These are phyloP conservation scores for Rhopalosiphum padi DNA, from an alignment of 1,140 invertebrate genomes.

Conservation along the genomic window DNA sequence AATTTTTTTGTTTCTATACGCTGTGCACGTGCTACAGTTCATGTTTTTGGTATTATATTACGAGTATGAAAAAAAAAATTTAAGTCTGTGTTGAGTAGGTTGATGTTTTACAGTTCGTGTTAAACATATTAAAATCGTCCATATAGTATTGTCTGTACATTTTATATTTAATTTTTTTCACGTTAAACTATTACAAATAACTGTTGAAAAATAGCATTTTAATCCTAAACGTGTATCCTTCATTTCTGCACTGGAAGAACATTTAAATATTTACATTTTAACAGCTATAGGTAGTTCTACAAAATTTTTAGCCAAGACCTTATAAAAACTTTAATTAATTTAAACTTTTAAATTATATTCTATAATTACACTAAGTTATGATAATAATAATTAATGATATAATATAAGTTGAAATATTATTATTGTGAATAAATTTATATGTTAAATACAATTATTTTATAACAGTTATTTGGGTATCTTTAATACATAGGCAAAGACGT, in stretches of 20 bases:
- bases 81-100: neutral
- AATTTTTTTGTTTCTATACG: neutral
- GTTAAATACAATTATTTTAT: neutral
- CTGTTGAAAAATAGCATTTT: neutral
- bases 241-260: neutral
- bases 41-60: constrained; percentile 13
- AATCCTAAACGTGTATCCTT: neutral
- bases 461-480: neutral
- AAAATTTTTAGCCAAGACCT: neutral
- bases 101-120: neutral
- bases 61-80: neutral
- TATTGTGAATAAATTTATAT: neutral
- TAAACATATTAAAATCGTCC: neutral
- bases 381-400: neutral
- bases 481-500: neutral
- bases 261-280: neutral
- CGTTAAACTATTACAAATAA: neutral
- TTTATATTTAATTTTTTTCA: neutral
- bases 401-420: neutral
- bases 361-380: neutral
- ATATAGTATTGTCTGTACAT: neutral
- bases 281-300: neutral
- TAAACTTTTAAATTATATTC: neutral
- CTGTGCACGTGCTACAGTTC: neutral
- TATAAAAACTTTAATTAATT: neutral